Conservation (phyloP, 2,797 vertebrate genomes). For the Babyrousa celebensis region DNA sequence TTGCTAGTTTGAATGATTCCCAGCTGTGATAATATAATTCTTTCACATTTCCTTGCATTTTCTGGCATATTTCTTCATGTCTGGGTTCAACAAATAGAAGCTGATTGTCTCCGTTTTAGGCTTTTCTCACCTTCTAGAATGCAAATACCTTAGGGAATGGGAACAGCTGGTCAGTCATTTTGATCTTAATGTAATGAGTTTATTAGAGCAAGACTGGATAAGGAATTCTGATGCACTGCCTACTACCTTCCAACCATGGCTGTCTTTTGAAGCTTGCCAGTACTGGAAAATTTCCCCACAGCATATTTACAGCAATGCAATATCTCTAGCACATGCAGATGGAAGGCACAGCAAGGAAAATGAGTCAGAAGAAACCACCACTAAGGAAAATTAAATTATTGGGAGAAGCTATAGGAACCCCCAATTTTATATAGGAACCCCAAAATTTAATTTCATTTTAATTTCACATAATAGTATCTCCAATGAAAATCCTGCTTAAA, state of each 20-base stretch:
- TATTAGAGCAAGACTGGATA: constrained; percentile 74
- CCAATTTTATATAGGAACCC: neutral
- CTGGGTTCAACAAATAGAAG: constrained; percentile 72
- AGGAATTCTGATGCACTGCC: constrained; percentile 66
- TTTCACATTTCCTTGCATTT: neutral
- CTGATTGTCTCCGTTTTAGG: constrained; percentile 41
- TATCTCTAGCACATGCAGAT: constrained; percentile 27
- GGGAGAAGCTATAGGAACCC: neutral
- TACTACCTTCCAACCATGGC: constrained; percentile 47
- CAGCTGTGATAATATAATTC: neutral
- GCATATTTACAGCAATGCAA: neutral
- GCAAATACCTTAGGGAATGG: constrained; percentile 77
- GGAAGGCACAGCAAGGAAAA: neutral
- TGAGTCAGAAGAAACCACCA: neutral
- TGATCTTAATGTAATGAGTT: constrained; percentile 83
- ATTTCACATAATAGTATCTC: neutral
- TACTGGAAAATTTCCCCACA: constrained; percentile 43
- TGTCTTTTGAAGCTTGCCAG: constrained; percentile 75
- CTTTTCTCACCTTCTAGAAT: constrained; percentile 81
- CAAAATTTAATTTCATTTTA: neutral
- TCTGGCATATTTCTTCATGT: neutral
- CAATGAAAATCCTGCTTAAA: constrained; percentile 20
- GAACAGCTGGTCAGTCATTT: constrained; percentile 86
- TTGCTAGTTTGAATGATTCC: neutral
- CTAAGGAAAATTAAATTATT: neutral